Base-by-base conservation (phyloP, 2,113 vertebrate species). In the Nerophis ophidion region DNA sequence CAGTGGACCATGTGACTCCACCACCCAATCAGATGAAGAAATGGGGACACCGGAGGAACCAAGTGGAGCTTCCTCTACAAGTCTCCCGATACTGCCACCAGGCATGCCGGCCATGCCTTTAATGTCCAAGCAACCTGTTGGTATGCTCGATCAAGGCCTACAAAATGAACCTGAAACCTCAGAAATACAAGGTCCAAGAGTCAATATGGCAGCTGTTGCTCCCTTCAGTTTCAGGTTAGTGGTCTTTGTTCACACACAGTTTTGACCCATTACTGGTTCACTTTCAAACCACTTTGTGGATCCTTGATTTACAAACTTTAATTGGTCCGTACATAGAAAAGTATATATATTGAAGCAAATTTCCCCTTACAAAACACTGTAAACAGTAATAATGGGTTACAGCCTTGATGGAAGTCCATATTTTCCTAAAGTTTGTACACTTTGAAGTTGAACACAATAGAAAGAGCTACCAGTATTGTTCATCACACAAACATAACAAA, bases 151-250 rank as follows among this genome's bases (percentile, higher is more conserved):
- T 50, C 60, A 60, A 5, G 10, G 9, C n/a, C 46, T 45, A 7
- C 46, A 77, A 8, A 57, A 59, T 13, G 71, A 83, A 10, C 46
- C 68, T 16, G 16, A 44, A 3, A 66, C 70, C 6, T 57, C 19
- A 48, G 81, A 81, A 35, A 69, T 66, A 0, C 72, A 70, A 66
- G 48, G 54, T 35, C 76, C 77, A 11, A 79, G 64, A 70, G 82
- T 88, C 48, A 90, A 89, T 69, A 91, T 90, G 89, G 89, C 85
- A 1, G 80, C 88, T 5, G 86, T 91, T 15, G 87, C 89, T 49
- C 89, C 89, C 5, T 91, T 90, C 79, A 86, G 88, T 63, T 88
- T 85, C 76, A 86, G 84, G 88, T 86, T 63, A 62, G 69, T 8
- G 38, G 33, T 40, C 50, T 19, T 52, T 36, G 45, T 48, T 52